Evolutionary conservation across 2,888 invertebrate species (phyloP), one percentile per base, ranked within the genome.

Genomic region (Harpalus rubripes): DNA sequence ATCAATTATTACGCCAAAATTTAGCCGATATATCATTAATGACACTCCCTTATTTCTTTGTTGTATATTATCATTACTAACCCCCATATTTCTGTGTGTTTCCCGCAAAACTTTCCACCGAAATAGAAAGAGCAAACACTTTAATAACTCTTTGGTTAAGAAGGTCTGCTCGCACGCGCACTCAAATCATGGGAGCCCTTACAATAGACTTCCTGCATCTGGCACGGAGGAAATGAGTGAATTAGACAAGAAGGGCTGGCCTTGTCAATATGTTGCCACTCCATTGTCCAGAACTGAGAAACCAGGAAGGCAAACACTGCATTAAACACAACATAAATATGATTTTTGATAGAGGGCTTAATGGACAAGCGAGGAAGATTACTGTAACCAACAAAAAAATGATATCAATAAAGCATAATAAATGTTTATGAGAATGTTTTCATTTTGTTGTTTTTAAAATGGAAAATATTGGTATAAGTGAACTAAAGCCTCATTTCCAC

Each of bases 131-230:
- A 52, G 44, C 44, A 52, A 52, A 52, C 44, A 52, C 44, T 52
- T 52, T 52, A 52, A 52, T 52, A 52, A 52, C 44, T 52, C 44
- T 12, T 12, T 12, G 32, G 44, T 10, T 8, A 52, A 52, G 44
- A 52, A 52, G 44, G 44, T 3, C 32, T 32, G 68, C 58, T 44
- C 16, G 44, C 18, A 7, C 44, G 41, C 44, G 44, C 58, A 58
- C 76, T 78, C 76, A 74, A 83, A 83, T 83, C 83, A 83, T 72
- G 32, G 41, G 83, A 74, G 58, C 74, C 59, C 83, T 72, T 83
- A 83, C 83, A 83, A 83, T 74, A 61, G 83, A 83, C 83, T 83
- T 83, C 83, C 83, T 83, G 59, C 83, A 83, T 83, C 83, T 83
- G 83, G 59, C 61, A 18, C n/a, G 81, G 44, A 83, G 83, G 83